Base-by-base conservation (phyloP, 2,888 invertebrate species). In the Ceratothoa steindachneri region DNA sequence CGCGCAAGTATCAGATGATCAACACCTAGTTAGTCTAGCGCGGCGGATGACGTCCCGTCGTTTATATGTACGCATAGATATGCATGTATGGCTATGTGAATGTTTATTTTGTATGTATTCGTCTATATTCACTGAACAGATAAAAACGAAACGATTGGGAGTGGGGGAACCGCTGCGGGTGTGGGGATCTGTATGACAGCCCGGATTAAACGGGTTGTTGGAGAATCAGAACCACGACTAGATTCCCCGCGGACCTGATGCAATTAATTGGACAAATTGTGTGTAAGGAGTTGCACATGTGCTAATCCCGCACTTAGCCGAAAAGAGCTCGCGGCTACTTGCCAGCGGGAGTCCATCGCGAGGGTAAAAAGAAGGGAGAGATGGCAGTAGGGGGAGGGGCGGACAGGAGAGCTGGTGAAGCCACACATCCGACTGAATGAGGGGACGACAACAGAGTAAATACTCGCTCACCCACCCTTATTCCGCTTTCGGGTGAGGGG, bases 191-290 rank as follows among this genome's bases (percentile, higher is more conserved):
- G 52, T 51, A 19, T 51, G 3, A 1, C n/a, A 2, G 60, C 2
- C 22, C 24, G 60, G 60, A 60, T 60, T 60, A 60, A 60, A 60
- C 60, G 60, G 60, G 60, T 60, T 60, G 60, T 60, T 1, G 27
- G 24, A n/a, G 60, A 60, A 60, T 24, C 3, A n/a, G 1, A 24
- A 24, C 60, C 3, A 9, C 22, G 60, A 12, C 24, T 60, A n/a
- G 60, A 60, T 60, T 60, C 60, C 60, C 60, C 22, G 22, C 19
- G 60, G 60, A 60, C 60, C 60, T 1, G 60, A 60, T 60, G n/a
- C 60, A 60, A 60, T 60, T 60, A 60, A 60, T 60, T 60, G 60
- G 60, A 24, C 60, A 60, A 60, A 60, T 60, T 60, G 60, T 60
- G 60, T 60, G 60, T 60, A 60, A 60, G 22, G 60, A 60, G 60